Base-by-base conservation (phyloP, 1,140 invertebrate species). In the Drosophila saltans region DNA sequence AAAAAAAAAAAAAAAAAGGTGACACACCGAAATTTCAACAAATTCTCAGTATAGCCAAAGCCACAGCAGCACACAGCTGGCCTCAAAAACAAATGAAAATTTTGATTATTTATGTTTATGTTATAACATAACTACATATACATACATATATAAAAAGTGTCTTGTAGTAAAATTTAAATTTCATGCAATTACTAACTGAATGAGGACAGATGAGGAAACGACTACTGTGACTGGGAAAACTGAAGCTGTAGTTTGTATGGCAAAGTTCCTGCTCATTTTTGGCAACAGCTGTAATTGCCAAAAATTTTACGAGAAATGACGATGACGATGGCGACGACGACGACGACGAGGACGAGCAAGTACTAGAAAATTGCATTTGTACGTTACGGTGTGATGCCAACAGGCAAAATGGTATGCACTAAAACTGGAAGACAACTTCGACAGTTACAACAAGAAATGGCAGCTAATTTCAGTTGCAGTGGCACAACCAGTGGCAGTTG, bases 131-230 rank as follows among this genome's bases (percentile, higher is more conserved):
- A 85, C 83, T 81, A 62, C 76, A 71, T 72, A 77, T 66, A 72
- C 28, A 36, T 36, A 36, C 6, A 7, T 36, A 36, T 36, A 36
- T 75, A 86, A 80, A 75, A 88, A 78, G 72, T 85, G 78, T 84
- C 81, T 85, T 85, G 81, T 79, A 68, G 83, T 89, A 80, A 88
- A 78, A 88, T 88, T 88, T 88, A 88, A 88, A 88, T 89, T 88
- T 74, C 77, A 61, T 74, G 59, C 80, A 86, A 86, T 88, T 88
- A 79, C 73, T 36, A 55, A 43, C 56, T 43, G 68, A 57, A 24
- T 36, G 26, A 57, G 45, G 65, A 43, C n/a, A 62, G 43, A 60
- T n/a, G 30, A 62, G 0, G 2, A 4, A 3, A 30, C 28, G 4
- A 30, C 2, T 30, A 30, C 28, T 16, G 16, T 16, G 16, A 16